Conservation (phyloP, 2,888 invertebrate species). For the Volucella zonaria region DNA sequence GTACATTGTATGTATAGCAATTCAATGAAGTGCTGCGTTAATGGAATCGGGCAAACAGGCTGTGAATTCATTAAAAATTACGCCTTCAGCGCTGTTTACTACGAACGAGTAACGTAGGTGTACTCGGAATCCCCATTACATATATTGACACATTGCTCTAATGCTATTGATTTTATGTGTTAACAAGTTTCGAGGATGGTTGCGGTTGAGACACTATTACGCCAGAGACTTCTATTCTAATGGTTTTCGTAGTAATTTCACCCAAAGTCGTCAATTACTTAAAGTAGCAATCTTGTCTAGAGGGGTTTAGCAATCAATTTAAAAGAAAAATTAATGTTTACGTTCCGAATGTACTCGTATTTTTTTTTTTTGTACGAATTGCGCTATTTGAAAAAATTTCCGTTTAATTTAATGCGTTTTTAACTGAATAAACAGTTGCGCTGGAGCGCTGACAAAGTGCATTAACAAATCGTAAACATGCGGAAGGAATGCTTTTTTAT, state of each 20-base stretch:
- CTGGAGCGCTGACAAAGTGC: background rate
- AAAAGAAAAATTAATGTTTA: constrained; percentile 3
- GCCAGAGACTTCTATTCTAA: constrained; percentile 32
- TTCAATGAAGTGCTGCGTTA: constrained; percentile 9
- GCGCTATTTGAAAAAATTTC: background rate
- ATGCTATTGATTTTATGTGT: constrained; percentile 50
- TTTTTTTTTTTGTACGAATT: background rate
- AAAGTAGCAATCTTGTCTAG: background rate
- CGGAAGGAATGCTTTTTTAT: constrained; percentile 25
- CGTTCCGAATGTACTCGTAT: constrained; percentile 2
- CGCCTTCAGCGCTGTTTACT: background rate
- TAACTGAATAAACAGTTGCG: constrained; percentile 6
- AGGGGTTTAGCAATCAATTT: constrained; percentile 3
- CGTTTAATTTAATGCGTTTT: constrained; percentile 14
- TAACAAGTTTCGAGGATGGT: constrained; percentile 44
- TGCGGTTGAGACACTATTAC: background rate
- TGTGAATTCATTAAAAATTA: constrained; percentile 23
- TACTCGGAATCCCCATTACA: constrained; percentile 36
- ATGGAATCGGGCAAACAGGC: constrained; percentile 3
- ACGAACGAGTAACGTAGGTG: too few relatives aligned
- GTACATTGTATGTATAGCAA: background rate
- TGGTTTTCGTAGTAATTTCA: constrained; percentile 11
- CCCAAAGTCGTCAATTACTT: background rate
- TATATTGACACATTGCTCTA: constrained; percentile 39
- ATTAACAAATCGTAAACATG: background rate